A percentile compares a stretch with the other conserved stretches of the same genome.
Conservation (phyloP, 2,113 vertebrate species). For the Laterallus jamaicensis region DNA sequence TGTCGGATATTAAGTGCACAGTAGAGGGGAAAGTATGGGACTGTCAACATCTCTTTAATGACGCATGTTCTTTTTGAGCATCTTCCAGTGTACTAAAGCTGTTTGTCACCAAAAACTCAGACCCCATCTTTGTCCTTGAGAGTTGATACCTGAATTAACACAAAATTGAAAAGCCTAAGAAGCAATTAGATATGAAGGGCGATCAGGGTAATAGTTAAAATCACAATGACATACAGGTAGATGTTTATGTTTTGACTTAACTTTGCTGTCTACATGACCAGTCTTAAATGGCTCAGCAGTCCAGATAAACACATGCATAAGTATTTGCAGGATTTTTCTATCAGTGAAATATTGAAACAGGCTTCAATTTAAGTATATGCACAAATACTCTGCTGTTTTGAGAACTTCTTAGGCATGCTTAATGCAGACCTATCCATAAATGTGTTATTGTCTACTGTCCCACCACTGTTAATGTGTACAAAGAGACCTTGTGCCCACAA, state of each 20-base stretch:
- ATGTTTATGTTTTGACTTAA: conserved; percentile 38
- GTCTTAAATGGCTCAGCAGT: background rate
- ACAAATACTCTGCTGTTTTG: conserved; percentile 24
- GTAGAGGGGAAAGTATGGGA: background rate
- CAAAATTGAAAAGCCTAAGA: background rate
- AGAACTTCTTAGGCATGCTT: background rate
- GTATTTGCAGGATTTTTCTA: background rate
- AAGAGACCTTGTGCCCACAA: background rate
- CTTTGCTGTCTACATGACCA: background rate
- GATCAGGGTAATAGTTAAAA: background rate
- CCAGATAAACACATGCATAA: conserved; percentile 1
- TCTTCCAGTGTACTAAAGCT: background rate
- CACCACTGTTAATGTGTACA: background rate
- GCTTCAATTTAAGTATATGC: conserved; percentile 27
- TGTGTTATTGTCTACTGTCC: background rate
- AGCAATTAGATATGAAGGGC: background rate
- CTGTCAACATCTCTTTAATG: background rate
- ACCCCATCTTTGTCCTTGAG: background rate
- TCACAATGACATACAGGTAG: background rate
- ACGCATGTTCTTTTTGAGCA: background rate
- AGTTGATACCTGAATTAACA: background rate
- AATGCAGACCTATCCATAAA: background rate
- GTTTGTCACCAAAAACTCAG: background rate
- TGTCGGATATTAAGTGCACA: background rate
- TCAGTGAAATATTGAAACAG: conserved; percentile 46